These are phyloP conservation scores for Cydia amplana DNA, from an alignment of 1,140 invertebrate species.

Conservation along the genomic window DNA sequence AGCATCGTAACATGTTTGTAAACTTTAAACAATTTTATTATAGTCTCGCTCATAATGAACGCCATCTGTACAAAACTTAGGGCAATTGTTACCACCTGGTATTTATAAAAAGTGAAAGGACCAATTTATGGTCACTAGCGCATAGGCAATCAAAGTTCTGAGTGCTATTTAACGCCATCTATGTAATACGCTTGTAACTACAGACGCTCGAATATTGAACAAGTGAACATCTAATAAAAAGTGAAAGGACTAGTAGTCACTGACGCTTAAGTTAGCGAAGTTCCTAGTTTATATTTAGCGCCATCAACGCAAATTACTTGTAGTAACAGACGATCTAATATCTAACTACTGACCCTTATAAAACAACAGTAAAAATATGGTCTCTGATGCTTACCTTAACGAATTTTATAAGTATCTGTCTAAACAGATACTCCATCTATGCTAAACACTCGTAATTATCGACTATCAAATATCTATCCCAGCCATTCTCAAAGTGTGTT, in stretches of 20 bases:
- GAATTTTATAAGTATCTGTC: no score
- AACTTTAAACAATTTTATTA: no score
- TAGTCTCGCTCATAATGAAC: neutral
- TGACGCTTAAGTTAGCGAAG: neutral
- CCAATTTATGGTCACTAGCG: neutral
- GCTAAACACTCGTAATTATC: no score
- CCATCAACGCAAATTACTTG: neutral
- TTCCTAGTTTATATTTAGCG: neutral
- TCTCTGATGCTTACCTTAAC: no score
- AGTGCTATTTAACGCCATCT: neutral
- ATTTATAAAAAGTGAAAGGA: neutral
- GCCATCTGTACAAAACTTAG: neutral
- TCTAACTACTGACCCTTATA: no score
- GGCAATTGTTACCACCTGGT: no score
- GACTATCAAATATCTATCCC: no score
- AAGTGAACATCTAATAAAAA: neutral
- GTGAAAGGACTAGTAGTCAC: neutral
- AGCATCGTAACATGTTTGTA: no score
- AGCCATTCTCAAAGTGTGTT: no score
- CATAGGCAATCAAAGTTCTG: neutral
- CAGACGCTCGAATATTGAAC: neutral
- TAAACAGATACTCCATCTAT: no score
- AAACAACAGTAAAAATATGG: no score
- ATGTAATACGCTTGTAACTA: neutral
- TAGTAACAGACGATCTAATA: no score